Evolutionary conservation across 2,113 vertebrate genomes (phyloP), one percentile per base, ranked within the genome.

Genomic region (Thunnus maccoyii): DNA sequence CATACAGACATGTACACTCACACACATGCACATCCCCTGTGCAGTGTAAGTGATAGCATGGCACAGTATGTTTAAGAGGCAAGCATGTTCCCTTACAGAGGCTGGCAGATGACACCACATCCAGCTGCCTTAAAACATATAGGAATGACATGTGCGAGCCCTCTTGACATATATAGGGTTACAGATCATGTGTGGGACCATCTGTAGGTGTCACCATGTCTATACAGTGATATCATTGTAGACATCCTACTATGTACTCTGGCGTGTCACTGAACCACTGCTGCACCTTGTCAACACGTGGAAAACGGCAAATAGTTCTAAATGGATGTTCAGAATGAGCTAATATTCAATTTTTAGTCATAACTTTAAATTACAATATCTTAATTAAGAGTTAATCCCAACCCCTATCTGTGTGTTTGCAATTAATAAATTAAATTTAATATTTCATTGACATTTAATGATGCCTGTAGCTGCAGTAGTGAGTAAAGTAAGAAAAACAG

Each of bases 151-250:
- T 22, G 20, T 63, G 27, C 1, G 14, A 36, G n/a, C 8, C 47
- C 36, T 50, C 18, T 20, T 78, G 67, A 58, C 73, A 71, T 67
- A 55, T 78, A 47, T 67, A 61, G 8, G 48, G n/a, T 78, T 72
- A 56, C 75, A 73, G 55, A 22, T 55, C 69, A 62, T 62, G 62
- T 50, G 17, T 27, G 8, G 20, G 60, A 18, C 67, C 60, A 77
- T 44, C 44, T 76, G 65, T 64, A 50, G 27, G 41, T 71, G 50
- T 82, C 79, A 70, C 15, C 15, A 41, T 56, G 71, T 63, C 36
- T 22, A 60, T 14, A 25, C 27, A 41, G 7, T 41, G 5, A 13
- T 3, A 15, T 14, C 14, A 65, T 18, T 56, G 20, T 17, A 36
- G 18, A 25, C 22, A 60, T 41, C 7, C 36, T 41, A 41, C 36